Evolutionary conservation across 2,113 vertebrate genomes (phyloP).

Genomic region (Meleagris gallopavo): DNA sequence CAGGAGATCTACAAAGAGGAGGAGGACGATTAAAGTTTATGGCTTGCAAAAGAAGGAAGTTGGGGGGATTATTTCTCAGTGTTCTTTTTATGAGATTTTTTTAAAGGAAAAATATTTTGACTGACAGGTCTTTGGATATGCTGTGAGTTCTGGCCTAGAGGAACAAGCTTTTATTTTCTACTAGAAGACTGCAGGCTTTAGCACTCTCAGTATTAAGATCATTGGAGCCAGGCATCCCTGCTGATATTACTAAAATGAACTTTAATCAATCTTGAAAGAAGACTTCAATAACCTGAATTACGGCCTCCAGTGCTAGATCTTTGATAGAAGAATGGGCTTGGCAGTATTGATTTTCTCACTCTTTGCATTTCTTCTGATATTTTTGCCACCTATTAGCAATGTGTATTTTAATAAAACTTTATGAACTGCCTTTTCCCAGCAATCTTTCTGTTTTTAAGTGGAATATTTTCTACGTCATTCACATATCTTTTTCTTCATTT

Average conservation of each 20-base stretch:
- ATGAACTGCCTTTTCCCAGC: not conserved
- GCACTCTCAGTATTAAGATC: not conserved
- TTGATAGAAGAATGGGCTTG: not conserved
- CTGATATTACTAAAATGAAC: conserved; percentile 25
- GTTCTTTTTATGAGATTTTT: not conserved
- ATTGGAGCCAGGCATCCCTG: not conserved
- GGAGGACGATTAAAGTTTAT: not conserved
- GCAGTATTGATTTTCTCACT: not conserved
- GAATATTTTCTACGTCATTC: not conserved
- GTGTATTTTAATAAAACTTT: conserved; percentile 10
- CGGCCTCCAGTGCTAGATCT: not conserved
- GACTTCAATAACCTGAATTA: conserved; percentile 10
- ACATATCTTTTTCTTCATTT: not conserved
- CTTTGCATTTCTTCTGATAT: not conserved
- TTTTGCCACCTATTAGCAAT: conserved; percentile 23
- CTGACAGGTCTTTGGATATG: not conserved
- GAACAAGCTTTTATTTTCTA: not conserved
- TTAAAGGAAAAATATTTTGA: not conserved
- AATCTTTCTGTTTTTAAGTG: not conserved
- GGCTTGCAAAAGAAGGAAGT: not conserved
- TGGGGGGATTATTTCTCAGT: not conserved
- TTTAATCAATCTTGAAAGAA: conserved; percentile 24
- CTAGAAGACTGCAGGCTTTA: not conserved
- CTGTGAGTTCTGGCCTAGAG: not conserved
- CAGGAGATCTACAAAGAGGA: conserved; percentile 14